Percentiles rank a stretch among this genome's conserved stretches.
phyloP scores from a whole-genome alignment of 2,113 vertebrate species.

The Hirundichthys speculiger region DNA sequence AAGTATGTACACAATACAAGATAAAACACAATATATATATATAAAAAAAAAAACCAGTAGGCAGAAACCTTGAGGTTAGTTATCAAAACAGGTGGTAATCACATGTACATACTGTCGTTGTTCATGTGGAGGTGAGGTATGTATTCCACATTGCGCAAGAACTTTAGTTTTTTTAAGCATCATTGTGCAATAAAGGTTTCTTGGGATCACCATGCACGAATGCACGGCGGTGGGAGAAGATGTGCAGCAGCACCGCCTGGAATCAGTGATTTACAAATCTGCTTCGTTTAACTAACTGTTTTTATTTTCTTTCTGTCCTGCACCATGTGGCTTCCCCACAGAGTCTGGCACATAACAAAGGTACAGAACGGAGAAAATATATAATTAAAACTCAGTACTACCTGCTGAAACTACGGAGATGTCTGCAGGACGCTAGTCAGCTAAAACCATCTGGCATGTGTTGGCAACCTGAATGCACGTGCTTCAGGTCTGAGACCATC shows the following conservation, averaged over 20 bases:
- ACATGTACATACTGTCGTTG: background rate
- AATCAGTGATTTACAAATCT: slow-evolving; percentile 51
- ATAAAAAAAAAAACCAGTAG: too few relatives aligned
- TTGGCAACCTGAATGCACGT: too few relatives aligned
- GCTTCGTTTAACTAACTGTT: slow-evolving; percentile 60
- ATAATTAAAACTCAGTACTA: background rate
- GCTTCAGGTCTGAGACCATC: slow-evolving; percentile 6
- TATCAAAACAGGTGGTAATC: too few relatives aligned
- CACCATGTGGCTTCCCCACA: too few relatives aligned
- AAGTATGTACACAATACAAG: too few relatives aligned
- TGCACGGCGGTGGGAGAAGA: background rate
- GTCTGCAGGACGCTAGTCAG: too few relatives aligned
- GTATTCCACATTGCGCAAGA: background rate
- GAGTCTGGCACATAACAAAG: too few relatives aligned
- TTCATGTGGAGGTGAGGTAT: background rate
- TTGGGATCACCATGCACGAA: slow-evolving; percentile 9
- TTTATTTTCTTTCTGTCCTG: background rate
- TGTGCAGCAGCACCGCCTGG: background rate
- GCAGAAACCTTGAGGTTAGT: too few relatives aligned
- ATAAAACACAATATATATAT: too few relatives aligned
- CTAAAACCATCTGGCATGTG: too few relatives aligned
- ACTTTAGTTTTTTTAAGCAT: slow-evolving; percentile 9
- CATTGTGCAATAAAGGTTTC: slow-evolving; percentile 10
- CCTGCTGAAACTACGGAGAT: background rate
- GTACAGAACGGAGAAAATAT: too few relatives aligned